These are phyloP conservation scores for Habroteleia sp. DNA, from an alignment of 2,888 invertebrate genomes.

Conservation along the genomic window DNA sequence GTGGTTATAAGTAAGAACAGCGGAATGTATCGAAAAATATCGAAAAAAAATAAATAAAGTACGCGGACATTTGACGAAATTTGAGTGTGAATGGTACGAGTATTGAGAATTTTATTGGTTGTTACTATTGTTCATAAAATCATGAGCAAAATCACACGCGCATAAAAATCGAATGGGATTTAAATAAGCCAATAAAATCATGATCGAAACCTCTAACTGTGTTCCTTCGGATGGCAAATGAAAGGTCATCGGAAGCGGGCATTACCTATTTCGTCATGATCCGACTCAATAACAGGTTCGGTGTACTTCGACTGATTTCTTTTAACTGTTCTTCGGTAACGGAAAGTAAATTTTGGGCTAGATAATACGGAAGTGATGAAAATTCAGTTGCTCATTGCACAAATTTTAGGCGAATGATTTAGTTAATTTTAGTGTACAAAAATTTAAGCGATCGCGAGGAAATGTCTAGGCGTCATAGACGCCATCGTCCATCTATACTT, in stretches of 20 bases:
- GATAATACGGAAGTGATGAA: constrained; percentile 42
- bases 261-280: constrained; percentile 7
- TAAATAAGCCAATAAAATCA: constrained; percentile 38
- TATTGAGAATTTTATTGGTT: constrained; percentile 69
- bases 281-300: constrained; percentile 19
- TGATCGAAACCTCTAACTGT: constrained; percentile 1
- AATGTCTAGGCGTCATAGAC: constrained; percentile 78
- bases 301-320: constrained; percentile 32
- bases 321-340: constrained; percentile 35
- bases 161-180: constrained; percentile 9
- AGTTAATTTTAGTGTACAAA: constrained; percentile 58
- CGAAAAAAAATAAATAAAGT: constrained; percentile 12
- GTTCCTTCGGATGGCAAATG: background rate
- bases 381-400: constrained; percentile 49
- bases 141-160: constrained; percentile 14
- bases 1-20: constrained; percentile 65
- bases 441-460: constrained; percentile 37
- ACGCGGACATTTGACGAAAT: constrained; percentile 33
- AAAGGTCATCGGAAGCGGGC: constrained; percentile 3
- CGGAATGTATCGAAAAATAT: constrained; percentile 34
- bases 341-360: constrained; percentile 20
- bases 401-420: constrained; percentile 37
- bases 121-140: constrained; percentile 60
- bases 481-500: constrained; percentile 80
- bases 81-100: constrained; percentile 29